Base-by-base conservation (phyloP, 1,140 invertebrate species). In the Acyrthosiphon pisum region DNA sequence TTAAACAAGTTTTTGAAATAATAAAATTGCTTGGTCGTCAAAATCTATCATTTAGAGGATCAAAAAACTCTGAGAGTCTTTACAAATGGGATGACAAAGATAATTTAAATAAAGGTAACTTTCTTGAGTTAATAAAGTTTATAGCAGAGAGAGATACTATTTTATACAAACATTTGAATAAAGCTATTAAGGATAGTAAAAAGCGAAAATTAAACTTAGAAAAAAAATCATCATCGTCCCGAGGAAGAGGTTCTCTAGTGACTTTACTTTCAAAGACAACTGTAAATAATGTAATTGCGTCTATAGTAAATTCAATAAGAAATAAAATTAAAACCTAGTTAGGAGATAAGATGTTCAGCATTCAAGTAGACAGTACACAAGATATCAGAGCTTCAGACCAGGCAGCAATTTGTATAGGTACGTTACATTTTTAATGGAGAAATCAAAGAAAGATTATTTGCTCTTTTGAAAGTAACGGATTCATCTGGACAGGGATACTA, bases 61-160 rank as follows among this genome's bases (percentile, higher is more conserved):
- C 87, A 50, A 89, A 50, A 89, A 89, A 89, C 6, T 89, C 46
- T 9, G 87, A 89, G n/a, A 89, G 46, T 50, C 35, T 89, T 30
- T 89, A 89, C 30, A 89, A 50, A n/a, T 89, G 87, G 87, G 30
- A 89, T 35, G 87, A 89, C 60, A 41, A 46, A n/a, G 46, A 81
- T 30, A 83, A 76, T 83, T 50, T 50, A 20, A 93, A 93, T n/a
- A 76, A 93, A 23, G 46, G 60, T 53, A 84, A 93, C 48, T 93
- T 83, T 93, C 48, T 93, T 30, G 91, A 93, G 76, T 50, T 93
- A 9, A 46, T 93, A 23, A 11, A 81, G 20, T 93, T 93, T 23
- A 50, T 48, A 76, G 76, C 91, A n/a, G 84, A 93, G 46, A 48
- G 81, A 26, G 46, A 93, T 93, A 41, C 91, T 48, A 93, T 48